Percentiles rank a stretch among this genome's conserved stretches.
Conservation (phyloP, 2,888 invertebrate genomes). For the Xylophagus ater region DNA sequence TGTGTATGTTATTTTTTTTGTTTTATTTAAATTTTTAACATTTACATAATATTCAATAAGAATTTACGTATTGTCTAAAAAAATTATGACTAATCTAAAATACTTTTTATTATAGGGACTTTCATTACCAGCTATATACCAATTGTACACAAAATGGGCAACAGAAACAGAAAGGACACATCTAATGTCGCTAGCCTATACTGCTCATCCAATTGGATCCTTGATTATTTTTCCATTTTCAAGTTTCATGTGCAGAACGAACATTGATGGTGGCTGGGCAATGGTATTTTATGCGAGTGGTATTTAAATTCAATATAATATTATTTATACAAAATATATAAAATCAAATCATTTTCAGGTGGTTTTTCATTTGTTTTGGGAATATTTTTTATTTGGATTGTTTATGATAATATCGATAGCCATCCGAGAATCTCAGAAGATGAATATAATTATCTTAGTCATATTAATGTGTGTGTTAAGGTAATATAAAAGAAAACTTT, state of each 20-base stretch:
- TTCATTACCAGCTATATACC: constrained; percentile 33
- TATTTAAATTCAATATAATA: constrained; percentile 17
- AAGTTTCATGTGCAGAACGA: constrained; percentile 46
- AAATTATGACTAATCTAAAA: too few relatives aligned
- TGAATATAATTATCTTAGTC: constrained; percentile 33
- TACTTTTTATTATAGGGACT: constrained; percentile 31
- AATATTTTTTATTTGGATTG: constrained; percentile 26
- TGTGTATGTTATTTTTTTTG: constrained; percentile 37
- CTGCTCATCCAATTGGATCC: constrained; percentile 40
- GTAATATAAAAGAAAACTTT: constrained; percentile 19
- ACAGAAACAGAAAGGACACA: constrained; percentile 36
- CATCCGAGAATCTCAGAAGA: constrained; percentile 44
- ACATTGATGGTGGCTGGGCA: constrained; percentile 49
- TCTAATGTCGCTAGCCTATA: constrained; percentile 36
- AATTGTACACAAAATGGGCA: constrained; percentile 37
- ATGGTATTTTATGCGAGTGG: constrained; percentile 49
- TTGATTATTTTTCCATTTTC: constrained; percentile 45
- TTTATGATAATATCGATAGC: constrained; percentile 43
- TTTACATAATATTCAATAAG: too few relatives aligned
- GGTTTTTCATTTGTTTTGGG: constrained; percentile 26
- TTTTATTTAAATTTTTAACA: too few relatives aligned
- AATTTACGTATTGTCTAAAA: too few relatives aligned
- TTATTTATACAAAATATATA: neutral
- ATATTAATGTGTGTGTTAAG: constrained; percentile 16
- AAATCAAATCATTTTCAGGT: constrained; percentile 16